phyloP scores from a whole-genome alignment of 2,888 invertebrate genomes.

The Ophion ventricosus region DNA sequence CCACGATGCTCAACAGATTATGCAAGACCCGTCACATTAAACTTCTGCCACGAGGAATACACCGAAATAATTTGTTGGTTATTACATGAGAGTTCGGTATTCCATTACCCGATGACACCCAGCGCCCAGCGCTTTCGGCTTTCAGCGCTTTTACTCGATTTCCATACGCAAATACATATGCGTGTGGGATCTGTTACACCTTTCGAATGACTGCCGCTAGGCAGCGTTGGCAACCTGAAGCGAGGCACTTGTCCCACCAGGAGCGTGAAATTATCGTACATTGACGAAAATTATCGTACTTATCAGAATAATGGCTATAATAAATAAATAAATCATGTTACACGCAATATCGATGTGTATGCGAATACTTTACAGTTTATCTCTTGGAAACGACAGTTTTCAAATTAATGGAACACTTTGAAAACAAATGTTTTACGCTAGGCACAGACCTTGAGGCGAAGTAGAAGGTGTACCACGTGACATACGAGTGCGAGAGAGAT shows the following conservation, averaged over 20 bases:
- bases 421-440: no score
- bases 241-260: not conserved
- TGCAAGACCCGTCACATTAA: conserved; percentile 54
- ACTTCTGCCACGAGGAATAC: conserved; percentile 50
- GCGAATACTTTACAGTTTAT: no score
- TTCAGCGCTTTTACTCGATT: conserved; percentile 4
- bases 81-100: conserved; percentile 67
- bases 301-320: no score
- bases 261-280: not conserved
- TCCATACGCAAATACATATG: not conserved
- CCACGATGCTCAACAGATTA: conserved; percentile 38
- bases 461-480: no score
- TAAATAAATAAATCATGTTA: no score
- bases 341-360: no score
- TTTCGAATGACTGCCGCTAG: not conserved
- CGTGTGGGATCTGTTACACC: not conserved
- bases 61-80: conserved; percentile 66
- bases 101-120: conserved; percentile 44
- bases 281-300: no score
- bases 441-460: no score
- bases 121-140: conserved; percentile 30
- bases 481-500: no score
- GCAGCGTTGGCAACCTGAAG: no score
- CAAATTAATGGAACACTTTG: no score
- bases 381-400: no score